Percentiles rank a stretch among this genome's conserved stretches.
Conservation (phyloP, 2,797 vertebrate genomes). For the Leuciscus waleckii region DNA sequence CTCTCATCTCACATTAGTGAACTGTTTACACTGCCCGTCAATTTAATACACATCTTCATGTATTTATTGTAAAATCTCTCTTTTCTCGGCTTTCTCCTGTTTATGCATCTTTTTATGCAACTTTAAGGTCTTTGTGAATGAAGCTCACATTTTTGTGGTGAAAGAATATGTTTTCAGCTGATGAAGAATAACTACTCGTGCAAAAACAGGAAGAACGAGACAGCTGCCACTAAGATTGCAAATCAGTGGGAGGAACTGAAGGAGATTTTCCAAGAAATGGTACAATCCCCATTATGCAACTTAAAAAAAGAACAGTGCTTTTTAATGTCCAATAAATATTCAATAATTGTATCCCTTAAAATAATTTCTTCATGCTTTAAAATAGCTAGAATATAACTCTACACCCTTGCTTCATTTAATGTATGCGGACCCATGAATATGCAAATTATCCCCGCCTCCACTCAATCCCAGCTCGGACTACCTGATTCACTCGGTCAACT, state of each 20-base stretch:
- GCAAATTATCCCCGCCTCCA: no score
- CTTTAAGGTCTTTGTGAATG: constrained; percentile 78
- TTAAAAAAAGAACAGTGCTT: not conserved
- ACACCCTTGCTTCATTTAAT: no score
- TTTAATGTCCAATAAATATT: not conserved
- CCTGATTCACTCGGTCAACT: not conserved
- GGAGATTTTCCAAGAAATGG: constrained; percentile 78
- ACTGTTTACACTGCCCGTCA: not conserved
- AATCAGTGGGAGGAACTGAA: constrained; percentile 77
- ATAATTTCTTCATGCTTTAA: not conserved
- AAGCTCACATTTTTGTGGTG: constrained; percentile 80
- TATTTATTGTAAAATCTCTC: not conserved
- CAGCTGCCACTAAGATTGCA: constrained; percentile 79
- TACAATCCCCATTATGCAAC: constrained; percentile 63
- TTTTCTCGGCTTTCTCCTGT: constrained; percentile 25
- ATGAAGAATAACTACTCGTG: constrained; percentile 82
- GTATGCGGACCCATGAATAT: no score
- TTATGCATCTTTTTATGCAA: not conserved
- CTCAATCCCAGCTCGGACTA: not conserved
- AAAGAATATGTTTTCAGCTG: constrained; percentile 83
- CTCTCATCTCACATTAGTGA: not conserved
- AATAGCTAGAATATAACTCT: not conserved
- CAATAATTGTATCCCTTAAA: not conserved
- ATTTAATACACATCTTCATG: not conserved
- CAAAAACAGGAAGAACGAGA: constrained; percentile 73